Evolutionary conservation across 2,888 invertebrate genomes (phyloP), one percentile per base, ranked within the genome.

Genomic region (Hirtodrosophila duncani): DNA sequence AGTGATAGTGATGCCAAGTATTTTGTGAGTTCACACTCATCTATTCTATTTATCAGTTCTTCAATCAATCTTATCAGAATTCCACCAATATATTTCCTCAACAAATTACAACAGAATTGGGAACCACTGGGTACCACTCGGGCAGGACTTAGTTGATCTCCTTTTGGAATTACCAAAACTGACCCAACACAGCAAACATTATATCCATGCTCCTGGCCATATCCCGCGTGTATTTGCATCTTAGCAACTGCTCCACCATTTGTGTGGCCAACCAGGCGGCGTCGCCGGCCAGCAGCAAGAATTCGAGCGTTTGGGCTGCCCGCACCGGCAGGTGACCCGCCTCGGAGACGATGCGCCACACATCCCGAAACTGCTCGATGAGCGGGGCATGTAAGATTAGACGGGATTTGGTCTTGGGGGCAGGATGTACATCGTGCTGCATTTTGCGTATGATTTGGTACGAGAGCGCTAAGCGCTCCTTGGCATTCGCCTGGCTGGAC

Each of bases 381-480:
- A 93, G 90, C n/a, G 94, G 93, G 63, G 92, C 91, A 20, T 91
- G 90, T 0, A 94, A 94, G 48, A 94, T 91, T 30, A 95, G 90
- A 80, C 92, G 92, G 0, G 89, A 88, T 82, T 94, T 94, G 0
- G 91, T 89, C 48, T 91, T 91, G 3, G 92, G 89, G 3, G 93
- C 92, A 2, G 94, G 92, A 84, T 94, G 92, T 11, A 95, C 92
- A 70, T 96, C 95, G 83, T 93, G 92, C 79, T 95, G 94, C 93
- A 97, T 95, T 88, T 94, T 95, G 24, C 93, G 89, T 64, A 97
- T 93, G 59, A 97, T 94, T 85, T 94, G 93, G 72, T 91, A 91
- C 89, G 96, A 95, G 29, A 97, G 86, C 51, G 91, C 89, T 59
- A 92, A 90, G 36, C 92, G 89, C 84, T 94, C 94, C 83, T 93